Evolutionary conservation across 2,797 vertebrate species (phyloP), one percentile per base, ranked within the genome.

Genomic region (Meriones psammophilus): DNA sequence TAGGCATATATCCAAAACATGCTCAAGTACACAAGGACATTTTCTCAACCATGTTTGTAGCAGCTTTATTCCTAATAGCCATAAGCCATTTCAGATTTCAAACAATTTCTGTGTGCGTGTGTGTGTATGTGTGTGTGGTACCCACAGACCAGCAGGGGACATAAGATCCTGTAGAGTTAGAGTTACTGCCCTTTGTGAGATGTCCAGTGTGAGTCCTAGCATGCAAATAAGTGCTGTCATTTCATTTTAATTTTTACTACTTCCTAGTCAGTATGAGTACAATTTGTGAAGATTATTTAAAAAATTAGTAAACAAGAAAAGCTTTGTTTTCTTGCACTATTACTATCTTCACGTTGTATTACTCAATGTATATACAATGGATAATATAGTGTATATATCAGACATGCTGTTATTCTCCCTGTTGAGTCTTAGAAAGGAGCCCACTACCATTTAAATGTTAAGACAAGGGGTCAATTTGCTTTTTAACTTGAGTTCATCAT

Each of bases 211-310:
- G 50, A 28, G 24, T 58, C 24, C 68, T 30, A 14, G 10, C 22
- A 30, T 87, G 22, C 50, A 87, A 58, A 14, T 18, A 71, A 28
- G 1, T 36, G 33, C 13, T 92, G 92, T 12, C 22, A 69, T 54
- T 95, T 84, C 83, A 76, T 81, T 90, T 92, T 88, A 50, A 85
- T 56, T 79, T 90, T 69, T 24, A 86, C 60, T 26, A 92, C 93
- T 79, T 33, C 9, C 88, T 94, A 96, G 80, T 8, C 8, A 81
- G 14, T 68, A 76, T 83, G 56, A 88, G 89, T 68, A 68, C 14
- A 78, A 86, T 46, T 88, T 89, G 7, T 77, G 69, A 96, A 96
- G 12, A 3, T 17, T 81, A 74, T n/a, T 56, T 46, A 56, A 92
- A 83, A 56, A 92, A 83, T 78, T 78, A 88, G 60, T n/a, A 56